Percentiles rank a stretch among this genome's conserved stretches.
phyloP scores from a whole-genome alignment of 2,888 invertebrate species.

The Drosophila neonasuta region DNA sequence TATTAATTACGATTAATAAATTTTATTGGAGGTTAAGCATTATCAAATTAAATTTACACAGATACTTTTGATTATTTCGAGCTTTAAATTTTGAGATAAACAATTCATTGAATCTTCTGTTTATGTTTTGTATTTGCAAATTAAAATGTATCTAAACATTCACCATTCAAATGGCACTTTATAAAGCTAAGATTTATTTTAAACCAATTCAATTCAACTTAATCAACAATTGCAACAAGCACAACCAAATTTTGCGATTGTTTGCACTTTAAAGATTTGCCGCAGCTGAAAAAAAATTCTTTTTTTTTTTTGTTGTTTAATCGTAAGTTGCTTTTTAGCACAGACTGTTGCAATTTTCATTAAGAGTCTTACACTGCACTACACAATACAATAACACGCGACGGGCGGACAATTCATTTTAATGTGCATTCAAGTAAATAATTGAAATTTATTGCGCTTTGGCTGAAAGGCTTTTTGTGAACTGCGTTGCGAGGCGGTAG shows the following conservation, averaged over 20 bases:
- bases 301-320: constrained; percentile 26
- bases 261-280: not conserved
- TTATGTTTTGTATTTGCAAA: not conserved
- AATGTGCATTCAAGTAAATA: constrained; percentile 67
- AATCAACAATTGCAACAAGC: not conserved
- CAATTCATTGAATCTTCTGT: no score
- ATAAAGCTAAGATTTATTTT: not conserved
- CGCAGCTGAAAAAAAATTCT: not conserved
- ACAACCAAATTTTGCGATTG: not conserved
- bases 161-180: not conserved
- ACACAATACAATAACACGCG: constrained; percentile 18
- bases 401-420: constrained; percentile 49
- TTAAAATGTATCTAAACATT: not conserved
- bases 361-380: constrained; percentile 27
- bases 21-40: no score
- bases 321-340: constrained; percentile 13
- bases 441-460: constrained; percentile 69
- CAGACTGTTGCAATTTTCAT: constrained; percentile 26
- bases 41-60: no score
- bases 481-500: constrained; percentile 2
- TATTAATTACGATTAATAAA: no score
- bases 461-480: constrained; percentile 26
- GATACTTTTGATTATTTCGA: no score
- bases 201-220: not conserved
- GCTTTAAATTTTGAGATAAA: no score